Evolutionary conservation across 1,140 invertebrate genomes (phyloP).

Genomic region (Liolophura sinensis): DNA sequence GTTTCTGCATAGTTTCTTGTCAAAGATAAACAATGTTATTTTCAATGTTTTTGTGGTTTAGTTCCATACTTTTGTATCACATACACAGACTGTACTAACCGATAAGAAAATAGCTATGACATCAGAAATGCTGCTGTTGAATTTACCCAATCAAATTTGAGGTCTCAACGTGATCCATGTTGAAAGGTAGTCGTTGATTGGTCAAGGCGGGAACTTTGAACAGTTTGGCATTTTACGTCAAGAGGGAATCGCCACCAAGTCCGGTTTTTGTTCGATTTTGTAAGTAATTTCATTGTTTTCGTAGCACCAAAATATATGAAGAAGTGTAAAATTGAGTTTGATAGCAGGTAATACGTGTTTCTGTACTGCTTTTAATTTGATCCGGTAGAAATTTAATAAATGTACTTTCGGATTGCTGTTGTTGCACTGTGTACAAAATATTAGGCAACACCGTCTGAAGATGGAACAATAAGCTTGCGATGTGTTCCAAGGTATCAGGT

Average conservation of each 20-base stretch:
- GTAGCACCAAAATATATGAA: too few species aligned
- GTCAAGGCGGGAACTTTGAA: slow-evolving; percentile 23
- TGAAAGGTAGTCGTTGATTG: slow-evolving; percentile 15
- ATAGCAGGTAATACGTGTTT: too few species aligned
- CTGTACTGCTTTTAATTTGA: too few species aligned
- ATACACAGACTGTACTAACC: background rate
- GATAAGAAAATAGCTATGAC: too few species aligned
- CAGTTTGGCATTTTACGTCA: background rate
- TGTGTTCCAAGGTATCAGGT: too few species aligned
- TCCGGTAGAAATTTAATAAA: too few species aligned
- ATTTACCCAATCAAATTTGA: background rate
- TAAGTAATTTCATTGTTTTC: too few species aligned
- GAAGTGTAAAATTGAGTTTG: too few species aligned
- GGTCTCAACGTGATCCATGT: background rate
- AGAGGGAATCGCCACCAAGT: background rate
- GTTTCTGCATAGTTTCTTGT: background rate
- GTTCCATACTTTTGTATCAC: background rate
- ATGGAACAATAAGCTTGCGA: too few species aligned
- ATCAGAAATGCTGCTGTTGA: background rate
- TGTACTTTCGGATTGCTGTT: too few species aligned
- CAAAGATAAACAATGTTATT: background rate
- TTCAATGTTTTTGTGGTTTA: background rate
- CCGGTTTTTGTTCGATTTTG: background rate
- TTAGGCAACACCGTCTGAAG: too few species aligned
- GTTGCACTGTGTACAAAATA: too few species aligned